These are phyloP conservation scores for Oryzias woworae DNA, from an alignment of 2,113 vertebrate genomes.

Conservation along the genomic window DNA sequence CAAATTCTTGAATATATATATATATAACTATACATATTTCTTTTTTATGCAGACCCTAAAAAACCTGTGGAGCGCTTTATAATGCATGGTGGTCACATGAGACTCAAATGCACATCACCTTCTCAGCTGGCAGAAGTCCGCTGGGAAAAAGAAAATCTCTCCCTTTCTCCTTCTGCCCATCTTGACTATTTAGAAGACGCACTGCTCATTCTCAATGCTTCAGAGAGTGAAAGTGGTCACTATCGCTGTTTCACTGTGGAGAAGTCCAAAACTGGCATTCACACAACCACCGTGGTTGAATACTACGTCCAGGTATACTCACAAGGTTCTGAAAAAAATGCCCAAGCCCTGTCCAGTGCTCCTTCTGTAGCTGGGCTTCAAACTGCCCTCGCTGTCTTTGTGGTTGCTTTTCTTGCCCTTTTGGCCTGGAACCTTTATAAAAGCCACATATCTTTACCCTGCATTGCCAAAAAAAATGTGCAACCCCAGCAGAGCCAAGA, in stretches of 20 bases:
- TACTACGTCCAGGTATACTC: slow-evolving; percentile 50
- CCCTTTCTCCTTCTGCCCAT: slow-evolving; percentile 22
- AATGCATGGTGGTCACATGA: slow-evolving; percentile 46
- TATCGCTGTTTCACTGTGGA: slow-evolving; percentile 76
- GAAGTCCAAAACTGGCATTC: slow-evolving; percentile 42
- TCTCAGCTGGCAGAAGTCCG: slow-evolving; percentile 68
- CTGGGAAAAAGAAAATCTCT: slow-evolving; percentile 54
- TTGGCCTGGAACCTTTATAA: slow-evolving; percentile 75
- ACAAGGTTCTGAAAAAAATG: accelerated
- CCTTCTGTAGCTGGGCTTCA: slow-evolving; percentile 44
- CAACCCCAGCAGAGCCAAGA: not conserved
- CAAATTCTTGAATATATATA: not conserved
- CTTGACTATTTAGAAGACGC: slow-evolving; percentile 51
- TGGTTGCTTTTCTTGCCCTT: slow-evolving; percentile 54
- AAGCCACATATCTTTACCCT: slow-evolving; percentile 59
- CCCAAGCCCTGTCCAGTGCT: slow-evolving; percentile 5
- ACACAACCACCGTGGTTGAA: slow-evolving; percentile 25
- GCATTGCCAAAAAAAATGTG: slow-evolving; percentile 8
- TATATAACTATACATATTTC: not conserved
- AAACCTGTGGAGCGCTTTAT: slow-evolving; percentile 27
- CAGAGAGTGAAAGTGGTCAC: slow-evolving; percentile 28
- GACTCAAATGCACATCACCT: slow-evolving; percentile 59
- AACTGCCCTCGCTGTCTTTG: slow-evolving; percentile 35
- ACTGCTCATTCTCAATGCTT: slow-evolving; percentile 67
- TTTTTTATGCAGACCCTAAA: slow-evolving; percentile 54